These are phyloP conservation scores for Pungitius pungitius DNA, from an alignment of 2,113 vertebrate species.

Conservation along the genomic window DNA sequence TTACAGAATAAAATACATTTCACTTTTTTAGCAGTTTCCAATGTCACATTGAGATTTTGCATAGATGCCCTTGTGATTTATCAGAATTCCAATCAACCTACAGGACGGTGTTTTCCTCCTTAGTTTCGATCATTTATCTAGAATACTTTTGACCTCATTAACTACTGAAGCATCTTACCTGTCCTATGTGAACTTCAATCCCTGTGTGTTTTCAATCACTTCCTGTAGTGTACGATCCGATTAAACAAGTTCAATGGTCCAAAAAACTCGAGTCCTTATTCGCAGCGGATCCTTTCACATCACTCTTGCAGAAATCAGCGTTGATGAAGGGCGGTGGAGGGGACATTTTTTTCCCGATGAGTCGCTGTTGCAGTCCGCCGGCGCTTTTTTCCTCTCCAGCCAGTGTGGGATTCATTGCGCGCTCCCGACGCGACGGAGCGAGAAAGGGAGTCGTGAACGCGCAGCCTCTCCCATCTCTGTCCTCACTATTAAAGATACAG, in stretches of 20 bases:
- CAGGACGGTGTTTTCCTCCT: conserved; percentile 5
- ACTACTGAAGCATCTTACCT: conserved; percentile 74
- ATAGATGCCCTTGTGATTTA: conserved; percentile 6
- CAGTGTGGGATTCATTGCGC: conserved; percentile 72
- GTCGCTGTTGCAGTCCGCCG: conserved; percentile 67
- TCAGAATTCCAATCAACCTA: not conserved
- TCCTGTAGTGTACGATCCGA: conserved; percentile 49
- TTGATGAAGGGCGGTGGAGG: conserved; percentile 56
- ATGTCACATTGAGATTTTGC: not conserved
- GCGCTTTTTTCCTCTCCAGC: conserved; percentile 64
- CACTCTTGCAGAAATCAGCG: conserved; percentile 46
- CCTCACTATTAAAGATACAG: conserved; percentile 78
- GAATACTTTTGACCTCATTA: not conserved
- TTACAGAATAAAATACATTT: conserved; percentile 2
- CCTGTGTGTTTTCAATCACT: conserved; percentile 41
- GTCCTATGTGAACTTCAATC: conserved; percentile 58
- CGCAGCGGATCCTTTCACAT: conserved; percentile 55
- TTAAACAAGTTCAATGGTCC: conserved; percentile 64
- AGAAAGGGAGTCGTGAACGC: conserved; percentile 74
- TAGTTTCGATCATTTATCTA: not conserved
- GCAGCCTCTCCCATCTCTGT: conserved; percentile 82
- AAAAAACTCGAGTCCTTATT: conserved; percentile 56
- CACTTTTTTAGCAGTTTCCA: not conserved
- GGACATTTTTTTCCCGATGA: conserved; percentile 77
- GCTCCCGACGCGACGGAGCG: conserved; percentile 68